Percentiles rank a stretch among this genome's conserved stretches.
Evolutionary conservation across 2,113 vertebrate genomes (phyloP).

Genomic region (Aviceda subcristata): DNA sequence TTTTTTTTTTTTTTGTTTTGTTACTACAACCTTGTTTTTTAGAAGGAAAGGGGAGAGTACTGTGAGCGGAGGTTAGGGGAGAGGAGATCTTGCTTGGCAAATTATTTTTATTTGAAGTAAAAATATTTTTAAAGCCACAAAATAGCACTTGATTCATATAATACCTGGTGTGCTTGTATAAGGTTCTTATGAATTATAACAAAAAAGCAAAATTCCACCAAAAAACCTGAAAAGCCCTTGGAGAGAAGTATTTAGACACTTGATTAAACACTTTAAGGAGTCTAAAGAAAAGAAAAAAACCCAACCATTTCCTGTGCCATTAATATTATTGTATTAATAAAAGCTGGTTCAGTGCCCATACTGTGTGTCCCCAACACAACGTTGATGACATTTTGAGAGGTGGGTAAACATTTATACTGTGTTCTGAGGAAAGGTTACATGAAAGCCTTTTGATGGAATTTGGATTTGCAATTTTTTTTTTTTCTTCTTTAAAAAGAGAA

Average conservation of each 20-base stretch:
- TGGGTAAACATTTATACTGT: neutral
- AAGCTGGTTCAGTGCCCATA: neutral
- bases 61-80: neutral
- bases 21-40: neutral
- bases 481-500: neutral
- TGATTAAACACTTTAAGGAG: neutral
- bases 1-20: neutral
- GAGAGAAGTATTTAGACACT: slow-evolving; percentile 9
- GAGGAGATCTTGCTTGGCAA: neutral
- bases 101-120: neutral
- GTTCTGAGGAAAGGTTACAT: slow-evolving; percentile 35
- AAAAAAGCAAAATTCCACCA: neutral
- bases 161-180: neutral
- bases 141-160: neutral
- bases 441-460: neutral
- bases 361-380: neutral
- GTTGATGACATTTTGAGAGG: slow-evolving; percentile 22
- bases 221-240: neutral
- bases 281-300: neutral
- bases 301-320: neutral
- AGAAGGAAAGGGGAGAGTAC: neutral
- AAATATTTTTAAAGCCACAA: slow-evolving; percentile 10
- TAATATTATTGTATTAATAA: neutral
- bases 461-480: neutral
- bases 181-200: neutral